Evolutionary conservation across 2,888 invertebrate genomes (phyloP), one percentile per base, ranked within the genome.

Genomic region (Stenodema calcarata): DNA sequence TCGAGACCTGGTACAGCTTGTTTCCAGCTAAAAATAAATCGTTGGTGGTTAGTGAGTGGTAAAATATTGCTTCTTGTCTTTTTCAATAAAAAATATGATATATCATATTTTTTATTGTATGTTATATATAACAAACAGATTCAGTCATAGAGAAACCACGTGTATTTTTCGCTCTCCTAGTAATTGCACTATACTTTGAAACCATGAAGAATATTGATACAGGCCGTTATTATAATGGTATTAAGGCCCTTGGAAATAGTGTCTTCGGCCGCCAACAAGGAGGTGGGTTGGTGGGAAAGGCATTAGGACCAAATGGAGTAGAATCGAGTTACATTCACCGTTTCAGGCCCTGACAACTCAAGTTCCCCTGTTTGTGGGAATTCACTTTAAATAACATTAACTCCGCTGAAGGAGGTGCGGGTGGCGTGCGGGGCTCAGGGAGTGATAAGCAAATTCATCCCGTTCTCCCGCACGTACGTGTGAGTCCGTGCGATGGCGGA

Each of bases 201-300:
- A 62, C 75, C 84, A 84, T 84, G 41, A 84, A 44, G 75, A 84
- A 75, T 76, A 84, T 84, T 84, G 76, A 84, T 84, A 84, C 62
- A 73, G 35, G 44, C 86, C 42, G 86, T 86, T 86, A 86, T 86
- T 86, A 86, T 86, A 86, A 86, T 78, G 69, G 78, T 79, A 86
- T 86, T 78, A 86, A 79, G 76, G 35, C 70, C 27, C 50, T 35
- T 82, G 62, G 69, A 82, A 82, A 54, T 82, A 69, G 62, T 82
- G 82, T 27, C 69, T 69, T 78, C 44, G 78, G 62, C 62, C 62
- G 23, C 44, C 78, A 78, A 78, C 78, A 44, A 69, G 82, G 82
- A 41, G 50, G 62, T 54, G 54, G 41, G 80, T 44, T 23, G 54
- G 80, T 18, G 82, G n/a, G 82, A 82, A 82, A 82, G 82, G 69